These are phyloP conservation scores for Varroa destructor DNA, from an alignment of 1,140 invertebrate genomes.

Conservation along the genomic window DNA sequence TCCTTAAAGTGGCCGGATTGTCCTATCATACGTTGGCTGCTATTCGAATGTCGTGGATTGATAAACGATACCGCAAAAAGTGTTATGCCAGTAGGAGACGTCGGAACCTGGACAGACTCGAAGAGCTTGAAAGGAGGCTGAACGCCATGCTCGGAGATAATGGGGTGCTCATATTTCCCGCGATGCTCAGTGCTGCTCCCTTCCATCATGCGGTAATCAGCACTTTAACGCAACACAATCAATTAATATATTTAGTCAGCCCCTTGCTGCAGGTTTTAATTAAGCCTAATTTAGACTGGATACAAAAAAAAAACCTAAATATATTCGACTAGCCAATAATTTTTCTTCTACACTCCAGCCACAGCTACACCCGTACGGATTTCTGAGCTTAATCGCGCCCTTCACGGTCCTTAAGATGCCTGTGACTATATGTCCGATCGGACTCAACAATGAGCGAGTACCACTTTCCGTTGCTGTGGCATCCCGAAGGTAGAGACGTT, in stretches of 20 bases:
- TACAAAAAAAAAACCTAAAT: no score
- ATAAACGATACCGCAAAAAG: slow-evolving; percentile 43
- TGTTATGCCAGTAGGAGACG: not conserved
- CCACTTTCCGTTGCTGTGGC: slow-evolving; percentile 44
- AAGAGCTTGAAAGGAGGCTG: not conserved
- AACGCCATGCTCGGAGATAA: slow-evolving; percentile 29
- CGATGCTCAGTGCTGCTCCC: slow-evolving; percentile 24
- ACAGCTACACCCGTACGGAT: slow-evolving; percentile 9
- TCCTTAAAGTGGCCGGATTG: slow-evolving; percentile 49
- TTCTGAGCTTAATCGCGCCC: not conserved
- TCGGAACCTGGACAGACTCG: slow-evolving; percentile 8
- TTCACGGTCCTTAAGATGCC: slow-evolving; percentile 44
- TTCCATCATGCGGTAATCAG: slow-evolving; percentile 58
- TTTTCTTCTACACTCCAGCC: not conserved
- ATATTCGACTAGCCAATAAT: no score
- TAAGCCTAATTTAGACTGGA: no score
- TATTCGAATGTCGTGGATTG: slow-evolving; percentile 55
- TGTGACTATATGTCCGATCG: slow-evolving; percentile 42
- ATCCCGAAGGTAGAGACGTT: slow-evolving; percentile 30
- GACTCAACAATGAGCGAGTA: slow-evolving; percentile 40
- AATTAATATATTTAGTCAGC: no score
- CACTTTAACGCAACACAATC: not conserved
- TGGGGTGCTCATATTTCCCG: slow-evolving; percentile 4
- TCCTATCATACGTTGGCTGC: slow-evolving; percentile 76
- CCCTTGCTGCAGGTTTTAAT: no score